phyloP scores from a whole-genome alignment of 2,113 vertebrate species.

The Ascaphus truei region DNA sequence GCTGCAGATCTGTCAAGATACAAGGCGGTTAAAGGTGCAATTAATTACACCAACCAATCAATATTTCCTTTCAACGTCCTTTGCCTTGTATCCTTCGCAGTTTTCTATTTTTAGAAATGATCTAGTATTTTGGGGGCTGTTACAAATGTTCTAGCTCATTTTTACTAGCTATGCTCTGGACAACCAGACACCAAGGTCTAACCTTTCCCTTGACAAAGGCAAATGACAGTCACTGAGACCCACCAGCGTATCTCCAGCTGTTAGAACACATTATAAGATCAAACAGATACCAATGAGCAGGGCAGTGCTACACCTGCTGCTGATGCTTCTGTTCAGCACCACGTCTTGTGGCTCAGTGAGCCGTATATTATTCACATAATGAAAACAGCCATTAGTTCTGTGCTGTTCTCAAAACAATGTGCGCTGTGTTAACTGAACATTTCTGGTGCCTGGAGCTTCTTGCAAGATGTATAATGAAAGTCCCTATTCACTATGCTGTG shows the following conservation, averaged over 20 bases:
- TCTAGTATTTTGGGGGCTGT: too few relatives aligned
- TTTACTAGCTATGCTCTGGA: too few relatives aligned
- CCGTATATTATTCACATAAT: not conserved
- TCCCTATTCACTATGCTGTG: too few relatives aligned
- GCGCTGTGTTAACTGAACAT: not conserved
- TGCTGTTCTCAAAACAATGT: not conserved
- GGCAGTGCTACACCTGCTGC: not conserved
- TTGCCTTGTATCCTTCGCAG: too few relatives aligned
- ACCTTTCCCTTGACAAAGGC: too few relatives aligned
- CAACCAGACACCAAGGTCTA: too few relatives aligned
- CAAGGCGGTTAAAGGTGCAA: too few relatives aligned
- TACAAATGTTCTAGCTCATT: too few relatives aligned
- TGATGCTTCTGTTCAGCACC: not conserved
- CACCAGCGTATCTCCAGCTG: not conserved
- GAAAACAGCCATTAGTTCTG: not conserved
- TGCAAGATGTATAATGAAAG: not conserved
- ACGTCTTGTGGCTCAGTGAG: not conserved
- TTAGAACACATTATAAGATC: not conserved
- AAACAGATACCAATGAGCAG: not conserved
- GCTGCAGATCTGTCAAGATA: too few relatives aligned
- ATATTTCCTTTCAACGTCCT: too few relatives aligned
- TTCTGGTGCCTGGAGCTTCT: not conserved
- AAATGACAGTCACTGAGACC: not conserved
- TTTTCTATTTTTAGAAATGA: too few relatives aligned
- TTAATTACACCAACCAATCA: too few relatives aligned